phyloP scores from a whole-genome alignment of 2,113 vertebrate species.

The Nothobranchius kuhntae region DNA sequence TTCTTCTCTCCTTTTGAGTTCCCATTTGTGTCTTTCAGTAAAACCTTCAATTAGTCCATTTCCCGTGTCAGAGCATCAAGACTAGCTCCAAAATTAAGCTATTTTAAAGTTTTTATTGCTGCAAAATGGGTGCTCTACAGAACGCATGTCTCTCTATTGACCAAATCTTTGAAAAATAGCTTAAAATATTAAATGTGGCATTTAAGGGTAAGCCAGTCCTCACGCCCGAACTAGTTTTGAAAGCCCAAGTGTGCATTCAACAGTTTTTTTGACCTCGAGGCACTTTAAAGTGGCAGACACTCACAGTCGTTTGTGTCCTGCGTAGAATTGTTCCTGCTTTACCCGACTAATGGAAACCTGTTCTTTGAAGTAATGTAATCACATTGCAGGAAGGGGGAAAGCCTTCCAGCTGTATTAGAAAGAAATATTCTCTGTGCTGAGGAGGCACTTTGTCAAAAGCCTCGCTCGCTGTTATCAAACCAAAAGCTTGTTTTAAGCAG shows the following conservation, averaged over 20 bases:
- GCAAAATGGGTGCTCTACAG: too few relatives aligned
- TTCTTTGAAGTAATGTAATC: slow-evolving; percentile 47
- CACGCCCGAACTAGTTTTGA: neutral
- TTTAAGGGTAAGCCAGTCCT: too few relatives aligned
- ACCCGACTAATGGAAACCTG: slow-evolving; percentile 25
- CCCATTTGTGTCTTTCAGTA: too few relatives aligned
- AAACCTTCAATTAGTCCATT: too few relatives aligned
- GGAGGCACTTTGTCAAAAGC: slow-evolving; percentile 51
- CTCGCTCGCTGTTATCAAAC: slow-evolving; percentile 43
- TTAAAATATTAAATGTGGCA: too few relatives aligned
- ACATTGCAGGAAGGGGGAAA: slow-evolving; percentile 8
- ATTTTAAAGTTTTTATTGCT: too few relatives aligned
- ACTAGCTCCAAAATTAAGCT: too few relatives aligned
- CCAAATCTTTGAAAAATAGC: too few relatives aligned
- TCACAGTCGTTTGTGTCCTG: neutral
- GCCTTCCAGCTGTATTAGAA: slow-evolving; percentile 39
- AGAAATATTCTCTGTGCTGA: slow-evolving; percentile 49
- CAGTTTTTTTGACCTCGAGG: neutral
- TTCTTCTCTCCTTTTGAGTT: too few relatives aligned
- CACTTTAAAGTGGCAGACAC: neutral
- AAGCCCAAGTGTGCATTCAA: neutral
- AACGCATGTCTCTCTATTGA: too few relatives aligned
- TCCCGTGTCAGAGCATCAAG: too few relatives aligned
- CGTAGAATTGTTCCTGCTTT: slow-evolving; percentile 7
- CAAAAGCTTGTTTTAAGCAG: slow-evolving; percentile 20